These are phyloP conservation scores for Margarornis squamiger DNA, from an alignment of 2,797 vertebrate species.

Conservation along the genomic window DNA sequence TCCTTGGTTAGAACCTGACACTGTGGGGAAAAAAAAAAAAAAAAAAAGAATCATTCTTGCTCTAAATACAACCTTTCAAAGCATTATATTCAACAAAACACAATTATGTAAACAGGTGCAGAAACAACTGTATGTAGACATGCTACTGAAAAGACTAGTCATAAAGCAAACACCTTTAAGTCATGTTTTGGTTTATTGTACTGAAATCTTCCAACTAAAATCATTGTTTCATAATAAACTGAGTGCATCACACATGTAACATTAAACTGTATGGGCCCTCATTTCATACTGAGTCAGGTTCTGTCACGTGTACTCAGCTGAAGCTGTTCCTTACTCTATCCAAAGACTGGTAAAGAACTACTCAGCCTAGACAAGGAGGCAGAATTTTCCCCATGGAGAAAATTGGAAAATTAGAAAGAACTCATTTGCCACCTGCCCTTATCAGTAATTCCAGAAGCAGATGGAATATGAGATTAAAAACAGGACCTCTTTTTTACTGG, in stretches of 20 bases:
- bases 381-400: slow-evolving; percentile 47
- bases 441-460: slow-evolving; percentile 54
- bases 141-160: neutral
- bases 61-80: neutral
- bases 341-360: neutral
- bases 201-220: neutral
- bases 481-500: neutral
- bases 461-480: slow-evolving; percentile 65
- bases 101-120: neutral
- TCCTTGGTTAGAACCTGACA: neutral
- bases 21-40: no score
- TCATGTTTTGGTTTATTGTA: neutral
- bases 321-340: neutral
- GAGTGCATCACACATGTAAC: neutral
- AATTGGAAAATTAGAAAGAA: slow-evolving; percentile 43
- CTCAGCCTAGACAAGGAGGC: neutral
- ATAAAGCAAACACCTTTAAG: neutral
- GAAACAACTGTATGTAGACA: neutral
- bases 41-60: neutral
- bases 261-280: neutral
- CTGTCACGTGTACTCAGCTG: neutral
- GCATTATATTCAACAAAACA: neutral
- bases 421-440: slow-evolving; percentile 58
- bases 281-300: neutral
- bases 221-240: neutral